Conservation (phyloP, 2,888 invertebrate species). For the Graphium colonna region DNA sequence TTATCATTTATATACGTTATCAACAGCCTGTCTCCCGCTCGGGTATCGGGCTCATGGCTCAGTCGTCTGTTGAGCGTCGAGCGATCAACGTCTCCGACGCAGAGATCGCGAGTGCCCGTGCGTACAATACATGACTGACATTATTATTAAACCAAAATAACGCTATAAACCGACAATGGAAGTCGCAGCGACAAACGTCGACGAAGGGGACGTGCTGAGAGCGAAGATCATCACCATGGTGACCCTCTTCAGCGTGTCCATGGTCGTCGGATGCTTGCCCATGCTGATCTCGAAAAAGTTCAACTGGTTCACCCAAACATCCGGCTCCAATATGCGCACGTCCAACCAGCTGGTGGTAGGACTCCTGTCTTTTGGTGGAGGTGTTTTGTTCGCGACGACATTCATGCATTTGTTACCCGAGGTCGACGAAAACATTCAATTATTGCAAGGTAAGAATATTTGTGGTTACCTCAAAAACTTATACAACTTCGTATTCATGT, state of each 20-base stretch:
- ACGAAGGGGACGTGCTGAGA: constrained; percentile 69
- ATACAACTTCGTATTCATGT: neutral
- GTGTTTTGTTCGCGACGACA: constrained; percentile 89
- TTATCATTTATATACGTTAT: constrained; percentile 70
- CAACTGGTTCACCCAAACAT: constrained; percentile 77
- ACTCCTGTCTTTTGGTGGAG: constrained; percentile 89
- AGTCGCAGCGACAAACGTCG: constrained; percentile 28
- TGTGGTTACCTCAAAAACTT: neutral
- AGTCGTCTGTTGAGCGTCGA: constrained; percentile 42
- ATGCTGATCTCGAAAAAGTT: constrained; percentile 84
- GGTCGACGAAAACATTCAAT: constrained; percentile 84
- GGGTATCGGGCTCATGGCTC: constrained; percentile 51
- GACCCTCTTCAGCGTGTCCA: constrained; percentile 87
- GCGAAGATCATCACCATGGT: constrained; percentile 91
- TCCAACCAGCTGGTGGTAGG: constrained; percentile 79
- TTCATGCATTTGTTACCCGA: constrained; percentile 91
- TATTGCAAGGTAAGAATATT: constrained; percentile 72
- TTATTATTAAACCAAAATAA: constrained; percentile 35
- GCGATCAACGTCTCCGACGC: constrained; percentile 27
- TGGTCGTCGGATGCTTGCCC: constrained; percentile 87
- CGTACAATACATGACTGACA: constrained; percentile 19
- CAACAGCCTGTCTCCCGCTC: constrained; percentile 56
- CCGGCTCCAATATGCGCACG: constrained; percentile 62
- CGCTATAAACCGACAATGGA: constrained; percentile 26
- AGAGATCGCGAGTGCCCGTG: constrained; percentile 9